These are phyloP conservation scores for Leuctra nigra DNA, from an alignment of 2,888 invertebrate species.

Conservation along the genomic window DNA sequence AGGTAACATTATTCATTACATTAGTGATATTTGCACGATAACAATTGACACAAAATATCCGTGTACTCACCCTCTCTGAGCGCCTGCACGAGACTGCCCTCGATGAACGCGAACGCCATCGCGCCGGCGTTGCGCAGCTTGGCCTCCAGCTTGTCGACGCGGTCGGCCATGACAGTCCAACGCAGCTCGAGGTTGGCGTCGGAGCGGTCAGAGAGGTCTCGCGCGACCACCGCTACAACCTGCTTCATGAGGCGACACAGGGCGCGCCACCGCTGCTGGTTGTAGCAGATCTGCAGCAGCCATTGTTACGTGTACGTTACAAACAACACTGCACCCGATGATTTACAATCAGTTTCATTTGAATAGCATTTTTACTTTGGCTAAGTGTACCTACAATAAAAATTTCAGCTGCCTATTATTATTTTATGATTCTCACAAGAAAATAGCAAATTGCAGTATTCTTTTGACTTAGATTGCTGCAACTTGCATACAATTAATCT, in stretches of 20 bases:
- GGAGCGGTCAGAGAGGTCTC: conserved; percentile 39
- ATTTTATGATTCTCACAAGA: no score
- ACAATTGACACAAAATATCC: no score
- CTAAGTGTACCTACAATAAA: no score
- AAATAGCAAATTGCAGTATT: no score
- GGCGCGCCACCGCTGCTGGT: conserved; percentile 62
- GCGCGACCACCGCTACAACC: conserved; percentile 59
- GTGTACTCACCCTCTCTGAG: conserved; percentile 55
- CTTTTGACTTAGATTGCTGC: no score
- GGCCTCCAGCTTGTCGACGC: conserved; percentile 44
- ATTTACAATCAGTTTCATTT: background rate
- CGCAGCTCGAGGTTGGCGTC: background rate
- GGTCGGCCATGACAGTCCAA: background rate
- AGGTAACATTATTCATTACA: no score
- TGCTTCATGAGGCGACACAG: conserved; percentile 71
- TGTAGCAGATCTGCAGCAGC: conserved; percentile 51
- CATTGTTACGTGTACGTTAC: conserved; percentile 6
- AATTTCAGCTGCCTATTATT: no score
- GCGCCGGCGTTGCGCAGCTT: conserved; percentile 66
- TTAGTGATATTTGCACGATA: no score
- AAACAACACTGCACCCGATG: background rate
- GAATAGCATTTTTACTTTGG: background rate
- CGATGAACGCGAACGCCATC: conserved; percentile 84
- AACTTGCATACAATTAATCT: no score
- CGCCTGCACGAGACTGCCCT: conserved; percentile 89